Evolutionary conservation across 2,797 vertebrate genomes (phyloP).

Genomic region (Margarornis squamiger): DNA sequence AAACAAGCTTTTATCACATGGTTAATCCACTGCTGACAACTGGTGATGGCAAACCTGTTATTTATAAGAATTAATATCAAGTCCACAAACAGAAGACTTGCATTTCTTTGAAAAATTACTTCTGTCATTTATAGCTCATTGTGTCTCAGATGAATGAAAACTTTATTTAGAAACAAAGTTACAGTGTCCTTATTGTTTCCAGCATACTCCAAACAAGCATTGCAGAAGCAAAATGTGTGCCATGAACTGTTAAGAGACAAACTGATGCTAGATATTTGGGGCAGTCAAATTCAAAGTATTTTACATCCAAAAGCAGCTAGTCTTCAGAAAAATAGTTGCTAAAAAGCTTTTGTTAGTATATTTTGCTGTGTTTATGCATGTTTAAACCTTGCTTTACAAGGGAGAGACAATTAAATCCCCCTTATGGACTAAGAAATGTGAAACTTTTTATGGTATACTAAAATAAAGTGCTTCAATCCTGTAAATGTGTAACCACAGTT

Average conservation of each 20-base stretch:
- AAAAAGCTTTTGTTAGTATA: neutral
- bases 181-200: neutral
- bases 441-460: neutral
- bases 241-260: neutral
- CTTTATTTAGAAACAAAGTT: neutral
- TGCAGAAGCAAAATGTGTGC: neutral
- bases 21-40: neutral
- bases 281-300: neutral
- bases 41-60: neutral
- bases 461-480: neutral
- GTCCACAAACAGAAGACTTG: neutral
- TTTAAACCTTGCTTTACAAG: neutral
- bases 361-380: neutral
- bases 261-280: neutral
- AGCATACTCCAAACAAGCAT: neutral
- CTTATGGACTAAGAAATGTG: neutral
- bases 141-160: neutral
- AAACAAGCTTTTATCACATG: neutral
- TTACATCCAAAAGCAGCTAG: neutral
- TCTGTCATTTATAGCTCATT: neutral
- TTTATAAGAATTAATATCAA: neutral
- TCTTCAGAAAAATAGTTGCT: neutral
- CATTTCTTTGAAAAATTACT: neutral
- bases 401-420: neutral
- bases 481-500: neutral